Evolutionary conservation across 2,113 vertebrate genomes (phyloP).

Genomic region (Lampris incognitus): DNA sequence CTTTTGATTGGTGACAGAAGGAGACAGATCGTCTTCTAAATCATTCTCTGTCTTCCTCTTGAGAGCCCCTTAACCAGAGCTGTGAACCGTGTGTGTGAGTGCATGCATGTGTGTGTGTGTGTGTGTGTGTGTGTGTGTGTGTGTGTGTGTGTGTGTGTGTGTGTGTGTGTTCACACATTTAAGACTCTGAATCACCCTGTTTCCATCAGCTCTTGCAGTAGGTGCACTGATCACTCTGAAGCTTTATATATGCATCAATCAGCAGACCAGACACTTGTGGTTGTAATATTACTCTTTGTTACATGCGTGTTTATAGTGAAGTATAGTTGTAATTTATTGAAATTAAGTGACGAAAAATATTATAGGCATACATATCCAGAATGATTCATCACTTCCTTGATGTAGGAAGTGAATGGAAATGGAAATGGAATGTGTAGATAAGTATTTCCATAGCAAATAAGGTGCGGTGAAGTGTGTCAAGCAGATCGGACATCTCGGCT

Average conservation of each 20-base stretch:
- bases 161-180: constrained; percentile 25
- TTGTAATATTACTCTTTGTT: constrained; percentile 79
- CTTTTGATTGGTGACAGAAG: constrained; percentile 7
- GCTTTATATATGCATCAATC: constrained; percentile 73
- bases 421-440: constrained; percentile 60
- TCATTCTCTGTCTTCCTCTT: constrained; percentile 24
- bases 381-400: constrained; percentile 58
- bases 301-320: constrained; percentile 74
- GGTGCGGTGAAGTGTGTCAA: neutral
- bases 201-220: constrained; percentile 43
- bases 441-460: constrained; percentile 14
- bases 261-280: constrained; percentile 85
- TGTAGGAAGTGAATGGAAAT: constrained; percentile 34
- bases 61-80: constrained; percentile 12
- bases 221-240: constrained; percentile 45
- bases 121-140: constrained; percentile 26
- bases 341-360: constrained; percentile 64
- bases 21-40: constrained; percentile 18
- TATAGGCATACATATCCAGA: constrained; percentile 58
- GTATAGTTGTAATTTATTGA: constrained; percentile 79
- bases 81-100: constrained; percentile 36
- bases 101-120: constrained; percentile 8
- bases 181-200: constrained; percentile 46
- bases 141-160: no score
- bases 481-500: neutral